Conservation (phyloP, 2,113 vertebrate genomes). For the Hipposideros armiger region DNA sequence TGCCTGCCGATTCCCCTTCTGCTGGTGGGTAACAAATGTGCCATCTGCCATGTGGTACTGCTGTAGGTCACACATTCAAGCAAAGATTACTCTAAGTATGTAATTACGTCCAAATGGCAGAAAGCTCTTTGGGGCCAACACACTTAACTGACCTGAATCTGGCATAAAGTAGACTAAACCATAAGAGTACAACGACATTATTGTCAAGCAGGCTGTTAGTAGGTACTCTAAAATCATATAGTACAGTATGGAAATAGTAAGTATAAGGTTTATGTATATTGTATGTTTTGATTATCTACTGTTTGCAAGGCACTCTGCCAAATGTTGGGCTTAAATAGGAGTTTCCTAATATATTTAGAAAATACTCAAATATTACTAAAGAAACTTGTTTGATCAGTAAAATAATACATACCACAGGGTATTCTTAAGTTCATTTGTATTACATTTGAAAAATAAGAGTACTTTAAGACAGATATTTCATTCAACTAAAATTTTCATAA, state of each 20-base stretch:
- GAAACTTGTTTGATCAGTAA: slow-evolving; percentile 27
- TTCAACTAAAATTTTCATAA: slow-evolving; percentile 55
- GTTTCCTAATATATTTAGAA: slow-evolving; percentile 38
- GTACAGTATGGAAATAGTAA: background rate
- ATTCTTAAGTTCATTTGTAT: background rate
- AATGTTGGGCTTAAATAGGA: slow-evolving; percentile 13
- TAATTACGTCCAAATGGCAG: background rate
- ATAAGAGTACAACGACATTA: background rate
- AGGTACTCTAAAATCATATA: background rate
- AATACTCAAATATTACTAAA: slow-evolving; percentile 35
- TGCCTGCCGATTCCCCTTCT: slow-evolving; percentile 85
- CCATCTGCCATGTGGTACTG: slow-evolving; percentile 75
- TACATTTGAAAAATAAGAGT: slow-evolving; percentile 38
- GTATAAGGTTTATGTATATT: background rate
- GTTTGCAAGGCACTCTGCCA: slow-evolving; percentile 16
- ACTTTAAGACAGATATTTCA: slow-evolving; percentile 22
- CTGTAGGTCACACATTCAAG: slow-evolving; percentile 68
- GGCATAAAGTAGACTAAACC: background rate
- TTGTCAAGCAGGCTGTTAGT: background rate
- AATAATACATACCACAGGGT: background rate
- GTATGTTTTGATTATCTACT: slow-evolving; percentile 1
- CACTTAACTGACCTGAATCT: slow-evolving; percentile 27
- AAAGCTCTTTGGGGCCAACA: slow-evolving; percentile 15
- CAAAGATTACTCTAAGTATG: slow-evolving; percentile 21
- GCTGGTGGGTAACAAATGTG: slow-evolving; percentile 78